These are phyloP conservation scores for Drosophila grimshawi DNA, from an alignment of 1,140 invertebrate genomes.

Conservation along the genomic window DNA sequence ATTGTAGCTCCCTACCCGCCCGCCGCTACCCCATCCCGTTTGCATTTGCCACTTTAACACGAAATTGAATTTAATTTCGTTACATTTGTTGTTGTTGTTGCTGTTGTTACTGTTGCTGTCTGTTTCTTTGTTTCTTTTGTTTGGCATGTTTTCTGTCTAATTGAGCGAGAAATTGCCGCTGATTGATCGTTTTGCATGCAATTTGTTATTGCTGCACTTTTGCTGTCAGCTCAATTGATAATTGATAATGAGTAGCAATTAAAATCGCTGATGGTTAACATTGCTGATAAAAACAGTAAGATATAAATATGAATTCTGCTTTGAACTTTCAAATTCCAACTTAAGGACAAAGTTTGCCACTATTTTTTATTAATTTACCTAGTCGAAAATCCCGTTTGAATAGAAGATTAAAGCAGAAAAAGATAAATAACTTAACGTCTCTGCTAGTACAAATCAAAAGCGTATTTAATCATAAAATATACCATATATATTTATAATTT, in stretches of 20 bases:
- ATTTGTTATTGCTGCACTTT: slow-evolving; percentile 55
- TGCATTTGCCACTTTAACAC: slow-evolving; percentile 73
- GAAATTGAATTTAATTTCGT: slow-evolving; percentile 81
- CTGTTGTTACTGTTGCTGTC: slow-evolving; percentile 40
- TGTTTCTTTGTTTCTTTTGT: slow-evolving; percentile 44
- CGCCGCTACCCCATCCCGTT: slow-evolving; percentile 5
- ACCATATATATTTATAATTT: not conserved
- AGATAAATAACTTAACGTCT: not conserved
- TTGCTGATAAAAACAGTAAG: too few species aligned
- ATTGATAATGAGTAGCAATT: not conserved
- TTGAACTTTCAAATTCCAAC: too few species aligned
- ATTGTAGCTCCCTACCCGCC: not conserved
- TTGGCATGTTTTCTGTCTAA: slow-evolving; percentile 82
- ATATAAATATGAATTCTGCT: too few species aligned
- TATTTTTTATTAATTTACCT: too few species aligned
- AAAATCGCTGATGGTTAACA: not conserved
- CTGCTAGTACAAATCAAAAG: not conserved
- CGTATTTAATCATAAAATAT: not conserved
- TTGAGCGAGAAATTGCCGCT: slow-evolving; percentile 83
- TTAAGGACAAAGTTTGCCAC: too few species aligned
- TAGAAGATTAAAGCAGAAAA: not conserved
- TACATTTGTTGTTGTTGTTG: slow-evolving; percentile 42
- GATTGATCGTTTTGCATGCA: slow-evolving; percentile 83
- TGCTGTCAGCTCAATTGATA: slow-evolving; percentile 22
- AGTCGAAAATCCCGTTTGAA: too few species aligned